Percentiles rank a stretch among this genome's conserved stretches.
Evolutionary conservation across 2,113 vertebrate genomes (phyloP).

Genomic region (Seriola aureovittata): DNA sequence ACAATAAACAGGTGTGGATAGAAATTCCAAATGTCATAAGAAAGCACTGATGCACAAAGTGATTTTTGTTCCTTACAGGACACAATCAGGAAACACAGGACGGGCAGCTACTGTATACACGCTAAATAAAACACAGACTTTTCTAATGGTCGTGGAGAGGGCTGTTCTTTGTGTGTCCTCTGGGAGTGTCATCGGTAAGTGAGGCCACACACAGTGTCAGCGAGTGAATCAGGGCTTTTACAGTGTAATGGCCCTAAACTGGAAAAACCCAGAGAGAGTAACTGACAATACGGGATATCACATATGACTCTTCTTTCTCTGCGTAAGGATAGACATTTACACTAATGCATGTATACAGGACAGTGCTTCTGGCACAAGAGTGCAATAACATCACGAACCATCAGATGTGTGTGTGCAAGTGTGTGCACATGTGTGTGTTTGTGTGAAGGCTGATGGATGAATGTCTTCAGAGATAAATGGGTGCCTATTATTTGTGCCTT

Average conservation of each 20-base stretch:
- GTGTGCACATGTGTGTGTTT: conserved; percentile 26
- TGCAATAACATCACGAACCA: conserved; percentile 65
- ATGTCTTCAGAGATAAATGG: conserved; percentile 72
- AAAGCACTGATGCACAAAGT: not conserved
- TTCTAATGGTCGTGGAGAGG: not conserved
- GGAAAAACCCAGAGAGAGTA: conserved; percentile 27
- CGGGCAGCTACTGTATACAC: not conserved
- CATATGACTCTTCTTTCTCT: conserved; percentile 11
- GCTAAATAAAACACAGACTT: not conserved
- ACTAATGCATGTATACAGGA: conserved; percentile 53
- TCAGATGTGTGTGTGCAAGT: conserved; percentile 17
- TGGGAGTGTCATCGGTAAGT: conserved; percentile 41
- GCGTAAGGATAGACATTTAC: conserved; percentile 46
- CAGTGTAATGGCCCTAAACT: conserved; percentile 44
- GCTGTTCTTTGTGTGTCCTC: conserved; percentile 23
- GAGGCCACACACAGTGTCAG: conserved; percentile 59
- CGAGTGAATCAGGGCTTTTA: conserved; percentile 42
- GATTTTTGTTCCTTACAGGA: not conserved
- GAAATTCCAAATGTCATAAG: conserved; percentile 3
- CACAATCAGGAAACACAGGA: not conserved
- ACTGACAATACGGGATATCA: conserved; percentile 37
- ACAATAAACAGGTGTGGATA: not conserved
- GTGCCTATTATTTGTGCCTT: conserved; percentile 73
- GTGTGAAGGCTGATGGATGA: conserved; percentile 55
- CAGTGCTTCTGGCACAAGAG: conserved; percentile 51